These are phyloP conservation scores for Troilus luridus DNA, from an alignment of 2,888 invertebrate species.

Conservation along the genomic window DNA sequence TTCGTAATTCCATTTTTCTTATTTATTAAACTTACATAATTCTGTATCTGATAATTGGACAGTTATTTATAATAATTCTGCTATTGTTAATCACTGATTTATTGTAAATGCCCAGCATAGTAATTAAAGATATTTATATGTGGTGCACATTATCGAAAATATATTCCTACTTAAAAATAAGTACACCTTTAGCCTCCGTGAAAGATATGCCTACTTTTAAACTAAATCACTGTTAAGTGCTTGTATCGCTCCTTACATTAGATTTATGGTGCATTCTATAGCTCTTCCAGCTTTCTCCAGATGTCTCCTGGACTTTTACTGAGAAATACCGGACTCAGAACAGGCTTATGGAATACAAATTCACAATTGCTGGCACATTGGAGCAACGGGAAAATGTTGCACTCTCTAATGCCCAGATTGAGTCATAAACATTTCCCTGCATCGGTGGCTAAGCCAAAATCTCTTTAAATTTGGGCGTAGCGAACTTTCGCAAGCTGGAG, in stretches of 20 bases:
- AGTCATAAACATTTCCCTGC: background rate
- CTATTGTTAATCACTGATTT: no score
- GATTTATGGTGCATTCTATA: slow-evolving; percentile 5
- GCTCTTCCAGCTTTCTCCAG: background rate
- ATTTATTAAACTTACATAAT: no score
- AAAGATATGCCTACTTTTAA: background rate
- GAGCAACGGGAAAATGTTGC: background rate
- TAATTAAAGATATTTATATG: no score
- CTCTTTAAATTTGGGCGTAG: background rate
- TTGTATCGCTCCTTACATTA: background rate
- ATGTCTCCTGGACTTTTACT: slow-evolving; percentile 15
- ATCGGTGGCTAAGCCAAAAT: background rate
- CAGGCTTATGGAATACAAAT: slow-evolving; percentile 16
- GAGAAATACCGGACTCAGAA: slow-evolving; percentile 31
- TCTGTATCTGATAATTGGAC: no score
- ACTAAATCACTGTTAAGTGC: background rate
- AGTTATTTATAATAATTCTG: no score
- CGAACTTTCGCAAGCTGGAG: no score
- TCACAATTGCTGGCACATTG: slow-evolving; percentile 24
- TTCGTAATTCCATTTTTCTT: no score
- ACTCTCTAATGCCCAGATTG: background rate
- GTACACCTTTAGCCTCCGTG: background rate
- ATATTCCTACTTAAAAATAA: no score
- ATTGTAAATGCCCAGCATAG: no score
- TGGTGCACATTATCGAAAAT: no score